These are phyloP conservation scores for Burhinus oedicnemus DNA, from an alignment of 2,113 vertebrate genomes.

Conservation along the genomic window DNA sequence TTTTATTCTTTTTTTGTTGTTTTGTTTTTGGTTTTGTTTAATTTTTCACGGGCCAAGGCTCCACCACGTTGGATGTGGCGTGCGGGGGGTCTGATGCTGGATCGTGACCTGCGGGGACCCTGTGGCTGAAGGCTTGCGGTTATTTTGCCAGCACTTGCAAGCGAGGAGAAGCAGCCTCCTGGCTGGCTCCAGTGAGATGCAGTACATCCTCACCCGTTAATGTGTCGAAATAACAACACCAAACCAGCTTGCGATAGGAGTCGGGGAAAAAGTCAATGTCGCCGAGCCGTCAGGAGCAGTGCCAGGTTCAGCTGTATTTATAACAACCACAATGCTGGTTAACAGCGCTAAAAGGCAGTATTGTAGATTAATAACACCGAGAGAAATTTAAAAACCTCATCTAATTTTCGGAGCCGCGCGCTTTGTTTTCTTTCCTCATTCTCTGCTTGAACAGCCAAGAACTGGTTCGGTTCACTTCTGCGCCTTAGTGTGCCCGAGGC, in stretches of 20 bases:
- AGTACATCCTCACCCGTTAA: not conserved
- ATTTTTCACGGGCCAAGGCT: not conserved
- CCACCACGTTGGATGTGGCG: not conserved
- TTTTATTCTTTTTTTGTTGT: not conserved
- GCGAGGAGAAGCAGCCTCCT: not conserved
- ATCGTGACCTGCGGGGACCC: not conserved
- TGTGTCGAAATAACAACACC: not conserved
- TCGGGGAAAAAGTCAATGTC: not conserved
- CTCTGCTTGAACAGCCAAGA: slow-evolving; percentile 15
- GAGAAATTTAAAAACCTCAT: not conserved
- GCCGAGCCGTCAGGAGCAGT: fast-evolving
- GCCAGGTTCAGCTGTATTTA: not conserved
- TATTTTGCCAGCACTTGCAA: not conserved
- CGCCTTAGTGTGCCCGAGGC: not conserved
- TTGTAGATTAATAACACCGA: not conserved
- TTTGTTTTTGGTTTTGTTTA: not conserved
- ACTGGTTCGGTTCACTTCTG: slow-evolving; percentile 21
- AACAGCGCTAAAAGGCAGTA: not conserved
- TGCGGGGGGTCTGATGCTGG: not conserved
- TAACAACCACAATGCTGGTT: not conserved
- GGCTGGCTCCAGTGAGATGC: not conserved
- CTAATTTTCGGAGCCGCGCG: fast-evolving
- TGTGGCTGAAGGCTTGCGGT: not conserved
- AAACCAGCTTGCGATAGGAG: not conserved
- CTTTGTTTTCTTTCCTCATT: not conserved